Evolutionary conservation across 2,888 invertebrate genomes (phyloP), one percentile per base, ranked within the genome.

Genomic region (Thereva unica): DNA sequence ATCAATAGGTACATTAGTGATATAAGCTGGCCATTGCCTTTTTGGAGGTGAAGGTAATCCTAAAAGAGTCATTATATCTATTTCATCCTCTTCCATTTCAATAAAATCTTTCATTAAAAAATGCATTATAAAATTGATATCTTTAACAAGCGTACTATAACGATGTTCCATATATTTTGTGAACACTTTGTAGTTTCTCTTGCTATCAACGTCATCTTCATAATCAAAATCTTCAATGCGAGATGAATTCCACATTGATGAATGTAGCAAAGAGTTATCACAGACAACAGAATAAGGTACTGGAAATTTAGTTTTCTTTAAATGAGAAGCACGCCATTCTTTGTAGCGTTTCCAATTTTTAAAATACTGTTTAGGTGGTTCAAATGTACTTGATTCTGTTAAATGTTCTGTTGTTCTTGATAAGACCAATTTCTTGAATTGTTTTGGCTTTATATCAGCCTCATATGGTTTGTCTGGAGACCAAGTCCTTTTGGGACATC

Each of bases 91-190:
- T 59, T 73, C 73, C n/a, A 71, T 71, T 49, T 76, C 72, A n/a
- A 80, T 75, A 64, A 74, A 80, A 66, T 80, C 78, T 59, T 79
- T 79, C 0, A 80, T 76, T 67, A 78, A 74, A 63, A 77, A 69
- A 74, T 74, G 70, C 74, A 77, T 67, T 69, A 77, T 66, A 73
- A 80, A 71, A 71, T 78, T 74, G 64, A 79, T 70, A 65, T 80
- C 80, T 1, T 76, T 73, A 45, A 78, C 72, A 0, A 80, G 71
- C 0, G 78, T 79, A 65, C 78, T 78, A 52, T 80, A 79, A 38
- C 80, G 73, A 64, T 79, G 80, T 68, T 80, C 80, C 0, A 78
- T 74, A 59, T 78, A 76, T 67, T 77, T 76, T 1, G 77, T 76
- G 55, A 77, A 79, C 10, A 79, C 55, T 64, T 76, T 77, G 52